Base-by-base conservation (phyloP, 2,797 vertebrate species). In the Centropyge bicolor region DNA sequence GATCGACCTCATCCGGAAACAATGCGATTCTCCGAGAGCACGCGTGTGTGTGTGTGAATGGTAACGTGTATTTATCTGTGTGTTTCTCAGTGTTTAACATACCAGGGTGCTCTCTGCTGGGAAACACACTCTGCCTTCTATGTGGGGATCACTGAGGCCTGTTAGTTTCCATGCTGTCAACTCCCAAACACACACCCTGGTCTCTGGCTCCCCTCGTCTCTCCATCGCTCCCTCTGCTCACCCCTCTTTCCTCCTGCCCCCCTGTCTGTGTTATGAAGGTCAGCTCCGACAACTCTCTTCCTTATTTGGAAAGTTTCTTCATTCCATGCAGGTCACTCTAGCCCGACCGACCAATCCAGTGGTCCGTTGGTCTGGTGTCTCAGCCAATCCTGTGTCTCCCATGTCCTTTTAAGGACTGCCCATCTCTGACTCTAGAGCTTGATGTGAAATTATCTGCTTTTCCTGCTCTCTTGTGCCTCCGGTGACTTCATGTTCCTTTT, bases 331-430 rank as follows among this genome's bases (percentile, higher is more conserved):
- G 96, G 94, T 96, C 96, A 94, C 88, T 95, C 86, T 92, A 90
- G 95, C 93, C 88, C 88, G 63, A 88, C 90, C 86, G 49, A 85
- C 94, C 94, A 95, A 95, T 95, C 90, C 79, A 35, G 70, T 27
- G 78, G 62, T 67, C 63, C 80, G 87, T 59, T 80, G 70, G 74
- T 82, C 73, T 57, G 82, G 65, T 70, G 57, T 82, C 70, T 91
- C 89, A 91, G 92, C 94, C 95, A 96, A 96, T 96, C 95, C 94
- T 85, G 78, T 72, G 59, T 76, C 88, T 79, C 77, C 93, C 93
- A 91, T 97, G 93, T 94, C 97, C 97, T 96, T 98, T 96, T 97
- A 98, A 96, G 97, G 97, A 95, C 94, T 90, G 94, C 90, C 96
- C 94, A 89, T 90, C 92, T 85, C 82, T 81, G 68, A 74, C 89